These are phyloP conservation scores for Leptinotarsa lineolata DNA, from an alignment of 1,140 invertebrate genomes.

Conservation along the genomic window DNA sequence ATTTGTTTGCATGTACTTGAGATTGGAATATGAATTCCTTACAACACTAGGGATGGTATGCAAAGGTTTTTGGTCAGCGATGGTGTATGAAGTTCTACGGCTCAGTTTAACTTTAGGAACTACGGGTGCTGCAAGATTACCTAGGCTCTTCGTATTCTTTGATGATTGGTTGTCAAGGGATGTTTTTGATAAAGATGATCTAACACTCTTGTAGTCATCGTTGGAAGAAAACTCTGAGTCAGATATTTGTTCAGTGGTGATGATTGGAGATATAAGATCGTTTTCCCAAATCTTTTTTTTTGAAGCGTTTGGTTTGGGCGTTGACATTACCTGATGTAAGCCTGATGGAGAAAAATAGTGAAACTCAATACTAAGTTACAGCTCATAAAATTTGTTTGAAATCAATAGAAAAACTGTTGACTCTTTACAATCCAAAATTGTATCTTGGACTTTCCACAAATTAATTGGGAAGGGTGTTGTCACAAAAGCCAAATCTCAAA, in stretches of 20 bases:
- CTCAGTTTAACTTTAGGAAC: constrained; percentile 30
- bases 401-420: too few species aligned
- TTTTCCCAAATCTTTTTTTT: constrained; percentile 40
- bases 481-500: too few species aligned
- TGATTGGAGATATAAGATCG: constrained; percentile 49
- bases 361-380: too few species aligned
- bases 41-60: constrained; percentile 29
- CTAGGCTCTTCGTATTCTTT: constrained; percentile 28
- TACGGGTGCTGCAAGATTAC: not conserved
- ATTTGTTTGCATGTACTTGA: constrained; percentile 29
- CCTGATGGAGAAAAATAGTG: constrained; percentile 22
- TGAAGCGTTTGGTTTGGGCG: constrained; percentile 46
- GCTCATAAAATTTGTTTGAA: too few species aligned
- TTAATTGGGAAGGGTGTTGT: too few species aligned
- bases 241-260: constrained; percentile 37
- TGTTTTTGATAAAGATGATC: constrained; percentile 29
- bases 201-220: constrained; percentile 46
- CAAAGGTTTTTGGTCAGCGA: constrained; percentile 28
- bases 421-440: too few species aligned
- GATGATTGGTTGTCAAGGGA: constrained; percentile 24
- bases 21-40: constrained; percentile 35
- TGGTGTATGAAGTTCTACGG: constrained; percentile 25
- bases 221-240: constrained; percentile 49
- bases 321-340: constrained; percentile 51
- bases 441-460: too few species aligned